Percentiles rank a stretch among this genome's conserved stretches.
These are phyloP conservation scores for Lymantria dispar DNA, from an alignment of 2,888 invertebrate species.

Conservation along the genomic window DNA sequence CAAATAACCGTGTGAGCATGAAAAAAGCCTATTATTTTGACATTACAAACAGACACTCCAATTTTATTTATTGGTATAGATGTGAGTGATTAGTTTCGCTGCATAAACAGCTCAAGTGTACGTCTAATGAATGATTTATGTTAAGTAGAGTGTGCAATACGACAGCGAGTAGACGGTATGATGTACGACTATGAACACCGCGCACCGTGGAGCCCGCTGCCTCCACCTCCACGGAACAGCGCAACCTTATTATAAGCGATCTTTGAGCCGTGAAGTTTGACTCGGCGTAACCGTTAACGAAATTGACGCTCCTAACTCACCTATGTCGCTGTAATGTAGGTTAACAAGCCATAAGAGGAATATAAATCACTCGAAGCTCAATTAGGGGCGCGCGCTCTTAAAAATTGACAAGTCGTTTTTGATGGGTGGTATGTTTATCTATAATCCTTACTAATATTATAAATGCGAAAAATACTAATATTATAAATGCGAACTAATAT, in stretches of 20 bases:
- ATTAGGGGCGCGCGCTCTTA: conserved; percentile 6
- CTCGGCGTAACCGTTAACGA: conserved; percentile 48
- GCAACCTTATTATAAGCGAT: conserved; percentile 55
- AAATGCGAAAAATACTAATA: too few relatives aligned
- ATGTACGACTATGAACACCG: conserved; percentile 40
- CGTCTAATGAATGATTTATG: conserved; percentile 69
- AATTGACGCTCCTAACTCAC: conserved; percentile 50
- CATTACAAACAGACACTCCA: too few relatives aligned
- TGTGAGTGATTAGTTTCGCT: neutral
- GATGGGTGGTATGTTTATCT: neutral
- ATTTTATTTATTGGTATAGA: neutral
- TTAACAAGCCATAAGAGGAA: conserved; percentile 10
- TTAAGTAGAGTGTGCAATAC: conserved; percentile 63
- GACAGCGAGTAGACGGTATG: conserved; percentile 49
- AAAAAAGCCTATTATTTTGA: too few relatives aligned
- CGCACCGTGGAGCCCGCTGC: neutral
- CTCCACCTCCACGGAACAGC: conserved; percentile 42
- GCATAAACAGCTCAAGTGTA: conserved; percentile 20
- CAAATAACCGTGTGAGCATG: too few relatives aligned
- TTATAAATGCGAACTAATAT: too few relatives aligned
- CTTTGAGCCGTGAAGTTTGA: conserved; percentile 54
- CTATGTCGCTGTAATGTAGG: conserved; percentile 17
- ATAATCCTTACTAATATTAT: too few relatives aligned
- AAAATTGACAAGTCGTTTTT: conserved; percentile 4
- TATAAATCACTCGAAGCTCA: conserved; percentile 1